A percentile compares a stretch with the other conserved stretches of the same genome.
These are phyloP conservation scores for Amiota mariae DNA, from an alignment of 2,888 invertebrate species.

Conservation along the genomic window DNA sequence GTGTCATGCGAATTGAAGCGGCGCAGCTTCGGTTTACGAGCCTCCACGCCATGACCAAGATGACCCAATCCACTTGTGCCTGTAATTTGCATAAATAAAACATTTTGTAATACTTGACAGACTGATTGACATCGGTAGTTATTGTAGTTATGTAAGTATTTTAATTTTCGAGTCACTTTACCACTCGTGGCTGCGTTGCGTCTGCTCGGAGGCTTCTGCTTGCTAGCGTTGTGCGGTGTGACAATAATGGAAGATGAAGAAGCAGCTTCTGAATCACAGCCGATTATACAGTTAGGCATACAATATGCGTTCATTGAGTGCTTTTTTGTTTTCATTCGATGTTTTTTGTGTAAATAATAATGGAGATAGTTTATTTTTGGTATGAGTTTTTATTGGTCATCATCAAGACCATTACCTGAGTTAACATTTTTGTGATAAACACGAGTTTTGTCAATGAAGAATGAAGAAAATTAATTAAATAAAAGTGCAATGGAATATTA, in stretches of 20 bases:
- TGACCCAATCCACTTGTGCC: slow-evolving; percentile 51
- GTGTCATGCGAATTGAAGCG: slow-evolving; percentile 74
- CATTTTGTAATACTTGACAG: background rate
- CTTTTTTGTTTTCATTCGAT: slow-evolving; percentile 28
- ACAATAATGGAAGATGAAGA: slow-evolving; percentile 28
- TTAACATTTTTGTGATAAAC: slow-evolving; percentile 20
- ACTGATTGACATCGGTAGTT: too few relatives aligned
- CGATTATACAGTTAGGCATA: slow-evolving; percentile 19
- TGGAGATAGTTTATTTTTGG: slow-evolving; percentile 20
- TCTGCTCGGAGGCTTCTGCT: slow-evolving; percentile 22
- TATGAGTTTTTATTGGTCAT: background rate
- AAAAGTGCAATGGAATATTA: slow-evolving; percentile 40
- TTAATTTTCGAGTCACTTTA: slow-evolving; percentile 49
- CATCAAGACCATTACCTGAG: slow-evolving; percentile 14
- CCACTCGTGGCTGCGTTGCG: slow-evolving; percentile 44
- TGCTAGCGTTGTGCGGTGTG: slow-evolving; percentile 24
- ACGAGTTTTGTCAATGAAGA: slow-evolving; percentile 11
- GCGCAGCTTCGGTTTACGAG: slow-evolving; percentile 72
- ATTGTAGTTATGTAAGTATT: background rate
- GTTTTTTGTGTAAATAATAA: slow-evolving; percentile 36
- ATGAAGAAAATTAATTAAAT: slow-evolving; percentile 43
- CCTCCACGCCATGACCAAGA: slow-evolving; percentile 63
- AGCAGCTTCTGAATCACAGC: slow-evolving; percentile 31
- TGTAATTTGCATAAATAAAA: slow-evolving; percentile 34
- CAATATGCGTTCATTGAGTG: background rate